Conservation (phyloP, 2,797 vertebrate species). For the Nyctibius grandis region DNA sequence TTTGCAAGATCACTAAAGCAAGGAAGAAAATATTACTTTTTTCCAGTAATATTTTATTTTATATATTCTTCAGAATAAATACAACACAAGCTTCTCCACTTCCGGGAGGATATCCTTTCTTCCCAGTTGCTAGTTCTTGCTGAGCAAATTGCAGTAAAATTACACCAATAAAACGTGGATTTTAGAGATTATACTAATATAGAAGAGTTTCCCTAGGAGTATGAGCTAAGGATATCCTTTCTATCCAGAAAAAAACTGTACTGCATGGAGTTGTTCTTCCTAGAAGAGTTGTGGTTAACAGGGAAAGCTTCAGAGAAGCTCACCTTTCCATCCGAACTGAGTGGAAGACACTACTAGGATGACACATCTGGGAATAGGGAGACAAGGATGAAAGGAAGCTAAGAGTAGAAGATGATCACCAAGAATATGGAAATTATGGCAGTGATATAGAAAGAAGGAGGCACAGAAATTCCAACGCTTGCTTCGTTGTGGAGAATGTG, state of each 20-base stretch:
- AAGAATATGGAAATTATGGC: background rate
- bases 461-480: background rate
- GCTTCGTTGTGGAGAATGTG: background rate
- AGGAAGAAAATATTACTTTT: background rate
- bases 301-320: background rate
- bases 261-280: background rate
- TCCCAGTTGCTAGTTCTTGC: background rate
- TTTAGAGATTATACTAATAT: background rate
- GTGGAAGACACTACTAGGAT: background rate
- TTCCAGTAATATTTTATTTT: background rate
- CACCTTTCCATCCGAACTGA: background rate
- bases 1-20: background rate
- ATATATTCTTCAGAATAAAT: background rate
- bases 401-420: background rate
- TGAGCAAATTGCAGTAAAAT: background rate
- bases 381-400: background rate
- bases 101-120: background rate
- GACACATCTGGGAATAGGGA: background rate
- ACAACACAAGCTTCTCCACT: background rate
- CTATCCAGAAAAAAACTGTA: background rate
- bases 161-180: background rate
- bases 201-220: background rate
- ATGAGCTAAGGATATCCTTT: background rate
- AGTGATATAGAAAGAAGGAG: background rate
- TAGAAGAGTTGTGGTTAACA: background rate